These are phyloP conservation scores for Andrena hattorfiana DNA, from an alignment of 2,888 invertebrate genomes.

Conservation along the genomic window DNA sequence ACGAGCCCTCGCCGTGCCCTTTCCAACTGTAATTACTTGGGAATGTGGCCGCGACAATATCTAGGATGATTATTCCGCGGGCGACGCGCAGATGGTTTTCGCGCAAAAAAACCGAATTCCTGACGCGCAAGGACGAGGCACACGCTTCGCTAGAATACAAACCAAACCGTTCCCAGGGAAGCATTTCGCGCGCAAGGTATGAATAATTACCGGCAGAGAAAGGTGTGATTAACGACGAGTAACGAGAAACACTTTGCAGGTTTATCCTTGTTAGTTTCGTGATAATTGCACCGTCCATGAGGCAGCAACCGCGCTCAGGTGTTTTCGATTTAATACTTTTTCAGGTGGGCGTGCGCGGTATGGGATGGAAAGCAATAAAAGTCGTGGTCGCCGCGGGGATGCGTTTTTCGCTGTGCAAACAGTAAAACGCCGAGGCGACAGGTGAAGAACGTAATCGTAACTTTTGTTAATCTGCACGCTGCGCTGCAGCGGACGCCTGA, in stretches of 20 bases:
- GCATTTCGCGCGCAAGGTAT: slow-evolving; percentile 13
- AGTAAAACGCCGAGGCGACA: neutral
- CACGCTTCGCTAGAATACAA: too few relatives aligned
- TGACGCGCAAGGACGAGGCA: too few relatives aligned
- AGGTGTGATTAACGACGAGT: slow-evolving; percentile 29
- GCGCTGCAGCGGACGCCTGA: too few relatives aligned
- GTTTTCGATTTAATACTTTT: slow-evolving; percentile 9
- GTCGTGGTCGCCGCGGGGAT: neutral
- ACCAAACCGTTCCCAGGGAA: neutral
- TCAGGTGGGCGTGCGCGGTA: neutral
- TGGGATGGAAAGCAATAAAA: slow-evolving; percentile 28
- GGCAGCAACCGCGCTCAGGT: slow-evolving; percentile 5
- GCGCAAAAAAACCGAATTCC: slow-evolving; percentile 35
- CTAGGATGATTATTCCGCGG: neutral
- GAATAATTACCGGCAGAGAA: slow-evolving; percentile 21
- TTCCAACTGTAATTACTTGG: slow-evolving; percentile 27
- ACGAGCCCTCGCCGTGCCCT: slow-evolving; percentile 12
- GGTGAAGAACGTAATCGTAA: neutral
- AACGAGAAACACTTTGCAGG: slow-evolving; percentile 13
- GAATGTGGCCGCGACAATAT: slow-evolving; percentile 32
- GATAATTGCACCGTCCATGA: slow-evolving; percentile 11
- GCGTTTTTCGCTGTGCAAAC: neutral
- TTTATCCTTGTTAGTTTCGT: slow-evolving; percentile 19
- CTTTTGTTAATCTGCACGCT: neutral
- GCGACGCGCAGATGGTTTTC: neutral